Percentiles rank a stretch among this genome's conserved stretches.
These are phyloP conservation scores for Grammomys dolichurus DNA, from an alignment of 2,113 vertebrate genomes.

Conservation along the genomic window DNA sequence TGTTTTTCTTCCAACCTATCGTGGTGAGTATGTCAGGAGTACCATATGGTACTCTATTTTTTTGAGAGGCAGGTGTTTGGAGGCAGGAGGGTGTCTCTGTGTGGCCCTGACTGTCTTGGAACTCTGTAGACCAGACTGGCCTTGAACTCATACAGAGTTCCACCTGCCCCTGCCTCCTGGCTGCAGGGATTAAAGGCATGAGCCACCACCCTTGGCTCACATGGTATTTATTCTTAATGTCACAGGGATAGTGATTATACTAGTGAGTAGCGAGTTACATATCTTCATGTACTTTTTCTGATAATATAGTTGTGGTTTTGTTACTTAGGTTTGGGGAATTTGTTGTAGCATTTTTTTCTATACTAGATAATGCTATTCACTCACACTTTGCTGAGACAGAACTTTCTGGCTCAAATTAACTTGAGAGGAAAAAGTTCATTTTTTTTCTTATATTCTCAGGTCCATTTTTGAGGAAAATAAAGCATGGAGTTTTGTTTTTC, in stretches of 20 bases:
- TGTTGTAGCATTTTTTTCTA: not conserved
- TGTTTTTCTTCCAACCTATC: not conserved
- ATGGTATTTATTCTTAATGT: not conserved
- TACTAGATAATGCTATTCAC: not conserved
- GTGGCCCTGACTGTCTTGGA: not conserved
- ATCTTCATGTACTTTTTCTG: not conserved
- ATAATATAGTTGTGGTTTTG: not conserved
- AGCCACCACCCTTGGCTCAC: not conserved
- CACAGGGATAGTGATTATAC: not conserved
- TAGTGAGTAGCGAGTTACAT: not conserved
- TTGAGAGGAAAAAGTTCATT: not conserved
- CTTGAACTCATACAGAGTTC: too few relatives aligned
- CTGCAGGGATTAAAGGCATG: not conserved
- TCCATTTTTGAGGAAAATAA: not conserved
- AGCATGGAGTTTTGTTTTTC: not conserved
- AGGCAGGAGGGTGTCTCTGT: not conserved
- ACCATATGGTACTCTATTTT: not conserved
- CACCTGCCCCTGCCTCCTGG: not conserved
- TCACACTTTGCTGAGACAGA: not conserved
- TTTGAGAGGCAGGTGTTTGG: not conserved
- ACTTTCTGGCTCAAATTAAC: not conserved
- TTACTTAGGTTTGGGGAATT: not conserved
- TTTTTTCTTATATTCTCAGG: not conserved
- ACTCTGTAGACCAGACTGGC: not conserved
- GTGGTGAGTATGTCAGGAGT: not conserved